Base-by-base conservation (phyloP, 1,140 invertebrate genomes). In the Nasonia vitripennis region DNA sequence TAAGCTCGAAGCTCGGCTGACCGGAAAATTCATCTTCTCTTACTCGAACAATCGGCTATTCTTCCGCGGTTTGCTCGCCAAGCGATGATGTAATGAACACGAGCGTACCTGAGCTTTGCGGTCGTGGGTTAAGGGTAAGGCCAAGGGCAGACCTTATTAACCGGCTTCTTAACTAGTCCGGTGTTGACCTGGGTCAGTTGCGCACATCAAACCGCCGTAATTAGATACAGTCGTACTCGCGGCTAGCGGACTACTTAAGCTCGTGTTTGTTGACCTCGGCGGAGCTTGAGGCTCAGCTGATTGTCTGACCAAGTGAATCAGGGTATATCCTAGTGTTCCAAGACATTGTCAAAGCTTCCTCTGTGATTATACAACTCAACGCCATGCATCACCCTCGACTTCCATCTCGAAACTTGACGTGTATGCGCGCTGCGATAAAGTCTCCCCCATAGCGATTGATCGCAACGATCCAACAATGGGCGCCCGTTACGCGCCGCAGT, bases 391-490 rank as follows among this genome's bases (percentile, higher is more conserved):
- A 62, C 55, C 55, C 55, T 62, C 14, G n/a, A 62, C 55, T 62
- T 62, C 55, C 5, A 62, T 17, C 17, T 7, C n/a, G 55, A 62
- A 20, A 62, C 55, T 62, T 62, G 55, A 62, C 55, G 17, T 62
- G 55, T 27, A 27, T 62, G 55, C 41, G 10, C 7, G 2, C 55
- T 17, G 55, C 55, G 55, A 62, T n/a, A 62, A 62, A 62, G 55
- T 62, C 17, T 62, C 17, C 55, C 55, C 55, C 17, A 27, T 27
- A 62, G 17, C 74, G 37, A 75, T 75, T 48, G 37, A 75, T 75
- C 74, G 74, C 12, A 37, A 6, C 34, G 37, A 75, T 75, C 41
- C 74, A 75, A 75, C 74, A 75, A 75, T 75, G 9, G 74, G 74
- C 20, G 17, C 41, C 74, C 74, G 74, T 75, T 75, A 75, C 70